phyloP scores from a whole-genome alignment of 2,113 vertebrate species.

The Proteles cristata region DNA sequence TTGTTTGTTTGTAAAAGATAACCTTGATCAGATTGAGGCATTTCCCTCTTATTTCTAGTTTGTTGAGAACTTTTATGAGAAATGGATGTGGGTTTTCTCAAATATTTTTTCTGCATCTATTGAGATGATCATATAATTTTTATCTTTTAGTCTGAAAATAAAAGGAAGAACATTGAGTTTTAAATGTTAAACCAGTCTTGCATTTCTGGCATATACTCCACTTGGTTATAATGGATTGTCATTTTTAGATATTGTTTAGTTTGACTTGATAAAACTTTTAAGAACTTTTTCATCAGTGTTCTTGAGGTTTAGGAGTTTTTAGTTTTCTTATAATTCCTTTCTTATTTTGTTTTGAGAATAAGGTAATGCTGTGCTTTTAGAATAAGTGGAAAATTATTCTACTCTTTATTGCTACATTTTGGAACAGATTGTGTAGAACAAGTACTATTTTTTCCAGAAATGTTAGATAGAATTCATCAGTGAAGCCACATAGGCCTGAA shows the following conservation, averaged over 20 bases:
- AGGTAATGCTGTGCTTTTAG: background rate
- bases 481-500: conserved; percentile 47
- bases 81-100: background rate
- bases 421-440: conserved; percentile 35
- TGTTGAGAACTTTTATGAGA: background rate
- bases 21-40: background rate
- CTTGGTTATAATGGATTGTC: background rate
- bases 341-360: background rate
- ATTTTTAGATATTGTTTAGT: background rate
- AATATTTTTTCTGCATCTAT: background rate
- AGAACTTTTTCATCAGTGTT: background rate
- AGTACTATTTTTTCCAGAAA: conserved; percentile 48
- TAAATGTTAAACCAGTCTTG: background rate
- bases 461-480: conserved; percentile 15
- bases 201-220: background rate
- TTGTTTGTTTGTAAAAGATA: background rate
- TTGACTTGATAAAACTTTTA: background rate
- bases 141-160: background rate
- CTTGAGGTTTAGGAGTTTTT: background rate
- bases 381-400: background rate
- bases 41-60: background rate
- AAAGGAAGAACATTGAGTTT: background rate
- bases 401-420: background rate
- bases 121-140: background rate
- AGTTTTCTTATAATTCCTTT: background rate